A percentile compares a stretch with the other conserved stretches of the same genome.
phyloP scores from a whole-genome alignment of 2,888 invertebrate genomes.

The Leptinotarsa tumamoca region DNA sequence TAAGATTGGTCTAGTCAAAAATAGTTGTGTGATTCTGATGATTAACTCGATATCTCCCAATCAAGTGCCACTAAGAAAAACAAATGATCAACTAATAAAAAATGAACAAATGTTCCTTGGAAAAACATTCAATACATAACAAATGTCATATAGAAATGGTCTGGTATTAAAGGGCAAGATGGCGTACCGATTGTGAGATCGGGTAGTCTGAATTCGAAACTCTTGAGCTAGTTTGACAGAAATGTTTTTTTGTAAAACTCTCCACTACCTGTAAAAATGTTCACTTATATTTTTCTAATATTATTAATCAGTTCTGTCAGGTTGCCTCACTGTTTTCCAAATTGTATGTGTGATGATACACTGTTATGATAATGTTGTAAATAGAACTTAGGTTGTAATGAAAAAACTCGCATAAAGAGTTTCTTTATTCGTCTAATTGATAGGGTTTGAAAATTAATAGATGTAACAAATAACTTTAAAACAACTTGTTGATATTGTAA shows the following conservation, averaged over 20 bases:
- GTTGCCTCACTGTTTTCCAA: conserved; percentile 34
- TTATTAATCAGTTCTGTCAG: conserved; percentile 27
- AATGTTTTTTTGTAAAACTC: neutral
- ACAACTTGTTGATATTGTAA: conserved; percentile 60
- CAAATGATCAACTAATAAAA: conserved; percentile 50
- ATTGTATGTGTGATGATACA: conserved; percentile 39
- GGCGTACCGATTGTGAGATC: conserved; percentile 63
- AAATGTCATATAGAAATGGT: conserved; percentile 56
- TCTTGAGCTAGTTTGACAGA: conserved; percentile 31
- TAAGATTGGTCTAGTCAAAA: conserved; percentile 62
- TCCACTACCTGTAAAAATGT: neutral
- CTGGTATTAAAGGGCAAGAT: conserved; percentile 67
- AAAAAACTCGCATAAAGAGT: conserved; percentile 60
- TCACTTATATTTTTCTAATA: neutral
- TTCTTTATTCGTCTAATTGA: conserved; percentile 60
- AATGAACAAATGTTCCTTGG: conserved; percentile 66
- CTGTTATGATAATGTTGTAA: conserved; percentile 53
- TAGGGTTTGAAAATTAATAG: conserved; percentile 60
- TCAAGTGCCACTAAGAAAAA: conserved; percentile 63
- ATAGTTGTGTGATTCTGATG: conserved; percentile 52
- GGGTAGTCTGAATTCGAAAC: conserved; percentile 55
- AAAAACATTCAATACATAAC: conserved; percentile 66
- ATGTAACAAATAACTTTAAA: conserved; percentile 57
- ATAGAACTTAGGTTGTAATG: conserved; percentile 56
- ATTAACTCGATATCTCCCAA: conserved; percentile 66